Percentiles rank a stretch among this genome's conserved stretches.
phyloP scores from a whole-genome alignment of 1,140 invertebrate species.

The Propsilocerus akamusi region DNA sequence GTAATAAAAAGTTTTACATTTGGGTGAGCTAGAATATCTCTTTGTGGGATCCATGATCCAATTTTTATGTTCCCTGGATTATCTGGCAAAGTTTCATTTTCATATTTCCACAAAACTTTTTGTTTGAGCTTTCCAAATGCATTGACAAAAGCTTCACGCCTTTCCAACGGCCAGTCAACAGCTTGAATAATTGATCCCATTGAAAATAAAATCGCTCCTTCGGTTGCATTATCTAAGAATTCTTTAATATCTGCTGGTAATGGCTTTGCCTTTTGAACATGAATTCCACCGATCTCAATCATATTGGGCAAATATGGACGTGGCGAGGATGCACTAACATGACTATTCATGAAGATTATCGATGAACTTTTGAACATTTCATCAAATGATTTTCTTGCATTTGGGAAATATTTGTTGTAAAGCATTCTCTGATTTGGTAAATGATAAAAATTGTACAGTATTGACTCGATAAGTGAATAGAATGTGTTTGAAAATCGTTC shows the following conservation, averaged over 20 bases:
- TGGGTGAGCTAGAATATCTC: conserved; percentile 44
- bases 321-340: conserved; percentile 29
- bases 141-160: conserved; percentile 28
- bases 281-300: conserved; percentile 21
- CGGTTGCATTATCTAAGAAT: conserved; percentile 31
- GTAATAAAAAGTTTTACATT: conserved; percentile 50
- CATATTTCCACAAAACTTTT: conserved; percentile 56
- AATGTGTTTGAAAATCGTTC: conserved; percentile 24
- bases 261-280: conserved; percentile 29
- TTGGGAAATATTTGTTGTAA: conserved; percentile 21
- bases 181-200: conserved; percentile 38
- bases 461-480: conserved; percentile 5
- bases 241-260: conserved; percentile 25
- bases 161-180: conserved; percentile 27
- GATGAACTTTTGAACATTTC: conserved; percentile 22
- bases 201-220: conserved; percentile 41
- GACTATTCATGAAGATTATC: conserved; percentile 32
- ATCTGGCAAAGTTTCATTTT: conserved; percentile 28
- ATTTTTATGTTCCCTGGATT: conserved; percentile 39
- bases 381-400: conserved; percentile 7
- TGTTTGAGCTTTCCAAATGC: conserved; percentile 28
- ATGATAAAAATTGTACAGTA: conserved; percentile 7
- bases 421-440: conserved; percentile 19
- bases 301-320: conserved; percentile 29
- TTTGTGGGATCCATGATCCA: conserved; percentile 48